phyloP scores from a whole-genome alignment of 2,888 invertebrate genomes.

The Aspidiotus destructor region DNA sequence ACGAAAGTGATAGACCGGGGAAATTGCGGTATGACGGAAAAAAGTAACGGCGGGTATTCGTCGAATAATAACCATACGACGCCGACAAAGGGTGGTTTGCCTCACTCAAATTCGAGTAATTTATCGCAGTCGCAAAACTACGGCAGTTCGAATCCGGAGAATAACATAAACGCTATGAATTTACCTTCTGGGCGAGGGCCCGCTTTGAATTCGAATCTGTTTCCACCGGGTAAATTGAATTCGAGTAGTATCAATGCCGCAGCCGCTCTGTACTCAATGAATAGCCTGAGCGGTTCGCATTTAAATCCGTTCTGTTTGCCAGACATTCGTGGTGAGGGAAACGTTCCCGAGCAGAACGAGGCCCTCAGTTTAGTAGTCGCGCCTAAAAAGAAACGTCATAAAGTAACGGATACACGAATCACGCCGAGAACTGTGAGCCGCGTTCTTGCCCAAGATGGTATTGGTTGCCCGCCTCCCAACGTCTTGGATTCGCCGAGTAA shows the following conservation, averaged over 20 bases:
- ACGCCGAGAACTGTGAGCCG: conserved; percentile 83
- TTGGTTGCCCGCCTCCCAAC: conserved; percentile 40
- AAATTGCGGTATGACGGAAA: conserved; percentile 43
- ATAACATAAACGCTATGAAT: conserved; percentile 52
- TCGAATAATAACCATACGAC: background rate
- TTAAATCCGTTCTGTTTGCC: conserved; percentile 51
- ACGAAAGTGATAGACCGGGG: conserved; percentile 61
- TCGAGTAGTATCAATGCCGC: conserved; percentile 45
- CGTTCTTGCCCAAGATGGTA: conserved; percentile 69
- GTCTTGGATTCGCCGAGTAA: conserved; percentile 48
- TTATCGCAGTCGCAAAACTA: conserved; percentile 16
- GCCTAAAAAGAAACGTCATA: conserved; percentile 92
- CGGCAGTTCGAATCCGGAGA: conserved; percentile 41
- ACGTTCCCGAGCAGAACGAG: conserved; percentile 76
- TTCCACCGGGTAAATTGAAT: conserved; percentile 75
- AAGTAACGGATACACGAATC: conserved; percentile 86
- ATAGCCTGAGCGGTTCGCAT: conserved; percentile 40
- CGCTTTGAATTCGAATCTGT: conserved; percentile 49
- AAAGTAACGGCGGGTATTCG: conserved; percentile 18
- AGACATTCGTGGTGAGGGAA: conserved; percentile 43
- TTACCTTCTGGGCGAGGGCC: conserved; percentile 59
- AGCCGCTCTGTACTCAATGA: conserved; percentile 12
- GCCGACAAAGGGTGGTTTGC: conserved; percentile 3
- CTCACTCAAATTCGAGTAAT: background rate
- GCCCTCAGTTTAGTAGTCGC: conserved; percentile 89